These are phyloP conservation scores for Microcebus lehilahytsara DNA, from an alignment of 2,113 vertebrate genomes.

Conservation along the genomic window DNA sequence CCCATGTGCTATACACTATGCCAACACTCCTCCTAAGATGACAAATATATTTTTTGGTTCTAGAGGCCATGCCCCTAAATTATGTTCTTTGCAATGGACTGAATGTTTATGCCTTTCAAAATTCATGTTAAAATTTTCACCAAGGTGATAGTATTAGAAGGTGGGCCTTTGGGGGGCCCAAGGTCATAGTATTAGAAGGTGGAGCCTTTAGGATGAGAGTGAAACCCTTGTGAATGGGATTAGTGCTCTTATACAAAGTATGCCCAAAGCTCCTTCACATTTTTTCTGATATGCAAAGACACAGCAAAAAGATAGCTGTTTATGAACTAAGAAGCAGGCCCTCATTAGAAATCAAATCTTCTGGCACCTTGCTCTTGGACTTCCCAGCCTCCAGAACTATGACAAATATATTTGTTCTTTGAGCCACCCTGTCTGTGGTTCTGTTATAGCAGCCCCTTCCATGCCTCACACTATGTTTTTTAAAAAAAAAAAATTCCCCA, in stretches of 20 bases:
- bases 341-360: background rate
- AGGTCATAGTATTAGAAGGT: background rate
- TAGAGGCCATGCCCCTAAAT: background rate
- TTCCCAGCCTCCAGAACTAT: background rate
- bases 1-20: accelerated
- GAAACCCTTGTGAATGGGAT: background rate
- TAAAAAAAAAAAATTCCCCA: background rate
- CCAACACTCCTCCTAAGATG: background rate
- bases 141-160: background rate
- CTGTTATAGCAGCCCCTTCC: background rate
- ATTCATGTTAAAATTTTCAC: background rate
- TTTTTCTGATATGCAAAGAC: background rate
- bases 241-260: too few species aligned
- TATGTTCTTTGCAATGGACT: background rate
- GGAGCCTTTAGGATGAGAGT: background rate
- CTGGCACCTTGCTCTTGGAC: background rate
- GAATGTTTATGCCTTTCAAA: background rate
- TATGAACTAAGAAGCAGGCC: background rate
- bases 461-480: background rate
- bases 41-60: background rate
- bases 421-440: background rate
- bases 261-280: too few species aligned
- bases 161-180: background rate
- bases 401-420: background rate
- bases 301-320: background rate